Conservation (phyloP, 2,888 invertebrate species). For the Epirrhoe alternata region DNA sequence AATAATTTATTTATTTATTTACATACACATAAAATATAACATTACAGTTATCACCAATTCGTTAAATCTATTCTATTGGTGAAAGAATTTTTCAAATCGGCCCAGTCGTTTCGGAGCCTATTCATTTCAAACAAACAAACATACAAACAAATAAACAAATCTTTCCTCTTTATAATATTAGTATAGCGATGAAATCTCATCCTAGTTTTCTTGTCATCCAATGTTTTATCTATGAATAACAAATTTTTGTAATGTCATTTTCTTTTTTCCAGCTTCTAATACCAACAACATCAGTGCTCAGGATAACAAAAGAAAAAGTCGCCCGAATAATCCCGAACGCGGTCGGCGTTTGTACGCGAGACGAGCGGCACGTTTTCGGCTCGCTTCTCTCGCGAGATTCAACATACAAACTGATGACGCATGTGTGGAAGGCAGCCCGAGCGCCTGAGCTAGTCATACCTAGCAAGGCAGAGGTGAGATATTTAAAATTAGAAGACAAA, state of each 20-base stretch:
- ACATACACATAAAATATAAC: no score
- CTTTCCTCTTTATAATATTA: no score
- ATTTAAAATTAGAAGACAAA: no score
- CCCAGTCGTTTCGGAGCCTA: no score
- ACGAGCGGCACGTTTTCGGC: conserved; percentile 95
- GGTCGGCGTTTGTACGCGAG: conserved; percentile 93
- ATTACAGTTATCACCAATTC: no score
- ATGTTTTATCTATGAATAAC: background rate
- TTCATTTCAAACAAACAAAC: no score
- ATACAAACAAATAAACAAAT: no score
- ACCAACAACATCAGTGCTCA: conserved; percentile 92
- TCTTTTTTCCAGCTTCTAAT: conserved; percentile 88
- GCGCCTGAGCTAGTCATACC: conserved; percentile 72
- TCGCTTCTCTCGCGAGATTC: conserved; percentile 95
- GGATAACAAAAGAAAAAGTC: conserved; percentile 96
- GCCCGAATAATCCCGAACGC: conserved; percentile 98
- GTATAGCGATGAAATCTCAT: no score
- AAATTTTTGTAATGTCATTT: conserved; percentile 1
- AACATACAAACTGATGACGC: conserved; percentile 94
- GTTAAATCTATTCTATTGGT: no score
- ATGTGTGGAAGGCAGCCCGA: conserved; percentile 91
- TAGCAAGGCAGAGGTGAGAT: conserved; percentile 61
- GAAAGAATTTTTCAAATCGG: no score
- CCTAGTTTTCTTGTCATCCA: no score
- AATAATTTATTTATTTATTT: no score